Conservation (phyloP, 2,888 invertebrate genomes). For the Protodeltote pygarga region DNA sequence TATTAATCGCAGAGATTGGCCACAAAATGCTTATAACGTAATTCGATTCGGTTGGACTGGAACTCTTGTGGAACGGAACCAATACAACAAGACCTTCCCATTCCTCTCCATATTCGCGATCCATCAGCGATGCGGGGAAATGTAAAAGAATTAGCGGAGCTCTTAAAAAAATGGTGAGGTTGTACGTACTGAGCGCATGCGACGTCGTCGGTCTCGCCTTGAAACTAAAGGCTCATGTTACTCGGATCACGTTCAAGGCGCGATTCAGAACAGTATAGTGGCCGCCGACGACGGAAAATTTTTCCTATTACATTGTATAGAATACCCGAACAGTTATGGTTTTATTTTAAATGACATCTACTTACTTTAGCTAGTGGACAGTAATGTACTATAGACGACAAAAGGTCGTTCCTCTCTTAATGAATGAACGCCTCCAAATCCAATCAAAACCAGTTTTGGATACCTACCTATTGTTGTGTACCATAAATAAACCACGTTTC, state of each 20-base stretch:
- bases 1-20: constrained; percentile 82
- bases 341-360: constrained; percentile 32
- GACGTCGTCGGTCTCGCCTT: constrained; percentile 77
- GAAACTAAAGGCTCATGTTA: constrained; percentile 81
- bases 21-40: constrained; percentile 83
- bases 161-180: constrained; percentile 67
- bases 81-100: constrained; percentile 63
- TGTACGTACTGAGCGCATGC: constrained; percentile 65
- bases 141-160: constrained; percentile 62
- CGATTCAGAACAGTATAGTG: constrained; percentile 67
- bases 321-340: constrained; percentile 56
- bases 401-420: constrained; percentile 53
- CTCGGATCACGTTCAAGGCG: constrained; percentile 86
- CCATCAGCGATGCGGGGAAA: constrained; percentile 50
- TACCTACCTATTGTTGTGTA: constrained; percentile 55
- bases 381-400: constrained; percentile 37
- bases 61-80: constrained; percentile 77
- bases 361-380: constrained; percentile 29
- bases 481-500: constrained; percentile 63
- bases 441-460: constrained; percentile 60
- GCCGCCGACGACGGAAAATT: constrained; percentile 64
- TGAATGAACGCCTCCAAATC: constrained; percentile 57
- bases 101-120: constrained; percentile 55
- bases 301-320: constrained; percentile 61
- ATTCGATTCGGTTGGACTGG: constrained; percentile 81